These are phyloP conservation scores for Bellardia pandia DNA, from an alignment of 2,888 invertebrate species.

Conservation along the genomic window DNA sequence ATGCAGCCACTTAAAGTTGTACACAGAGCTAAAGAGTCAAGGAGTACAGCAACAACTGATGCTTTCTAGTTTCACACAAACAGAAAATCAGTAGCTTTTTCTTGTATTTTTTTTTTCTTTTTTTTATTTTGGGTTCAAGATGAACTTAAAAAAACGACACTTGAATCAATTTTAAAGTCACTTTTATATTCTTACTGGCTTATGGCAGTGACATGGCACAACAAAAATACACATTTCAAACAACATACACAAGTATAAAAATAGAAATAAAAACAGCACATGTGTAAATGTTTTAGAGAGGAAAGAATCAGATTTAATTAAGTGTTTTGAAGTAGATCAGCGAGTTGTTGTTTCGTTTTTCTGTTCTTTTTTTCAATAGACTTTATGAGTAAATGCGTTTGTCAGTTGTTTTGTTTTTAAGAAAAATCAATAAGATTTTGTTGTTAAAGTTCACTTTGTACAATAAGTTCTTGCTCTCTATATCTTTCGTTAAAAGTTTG, in stretches of 20 bases:
- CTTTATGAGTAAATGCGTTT: constrained; percentile 15
- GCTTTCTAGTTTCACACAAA: neutral
- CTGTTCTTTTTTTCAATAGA: neutral
- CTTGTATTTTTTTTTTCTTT: neutral
- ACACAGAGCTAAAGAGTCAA: neutral
- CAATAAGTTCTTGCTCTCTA: neutral
- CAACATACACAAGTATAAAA: too few relatives aligned
- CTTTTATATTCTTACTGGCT: too few relatives aligned
- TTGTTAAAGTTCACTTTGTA: too few relatives aligned
- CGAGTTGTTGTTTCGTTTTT: neutral
- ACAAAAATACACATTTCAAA: too few relatives aligned
- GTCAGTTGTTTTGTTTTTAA: constrained; percentile 24
- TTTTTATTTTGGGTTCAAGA: neutral
- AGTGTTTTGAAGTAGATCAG: constrained; percentile 14
- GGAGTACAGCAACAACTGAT: neutral
- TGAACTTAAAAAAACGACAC: neutral
- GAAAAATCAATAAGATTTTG: constrained; percentile 16
- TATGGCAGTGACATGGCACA: too few relatives aligned
- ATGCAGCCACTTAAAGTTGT: neutral
- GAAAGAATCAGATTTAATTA: neutral
- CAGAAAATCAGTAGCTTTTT: neutral
- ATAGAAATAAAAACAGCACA: too few relatives aligned
- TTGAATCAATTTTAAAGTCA: too few relatives aligned
- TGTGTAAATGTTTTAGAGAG: neutral
- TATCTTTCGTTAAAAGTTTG: neutral